phyloP scores from a whole-genome alignment of 2,888 invertebrate genomes.

The Drosophila paranaensis region DNA sequence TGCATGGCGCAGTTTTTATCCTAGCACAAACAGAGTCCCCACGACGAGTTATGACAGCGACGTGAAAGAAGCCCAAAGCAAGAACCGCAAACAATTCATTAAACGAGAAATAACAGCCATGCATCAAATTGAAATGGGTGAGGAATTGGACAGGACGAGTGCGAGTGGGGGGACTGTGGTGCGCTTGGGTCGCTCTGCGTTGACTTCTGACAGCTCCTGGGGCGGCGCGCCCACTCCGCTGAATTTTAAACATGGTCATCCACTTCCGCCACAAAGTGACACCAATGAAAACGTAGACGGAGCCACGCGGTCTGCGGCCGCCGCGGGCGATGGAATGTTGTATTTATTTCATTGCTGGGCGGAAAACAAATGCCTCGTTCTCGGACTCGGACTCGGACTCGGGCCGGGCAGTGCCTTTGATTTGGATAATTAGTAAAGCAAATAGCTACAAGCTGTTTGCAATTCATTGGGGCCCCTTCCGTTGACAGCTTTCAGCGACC shows the following conservation, averaged over 20 bases:
- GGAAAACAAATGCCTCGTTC: slow-evolving; percentile 55
- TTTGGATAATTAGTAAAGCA: slow-evolving; percentile 81
- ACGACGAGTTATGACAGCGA: slow-evolving; percentile 53
- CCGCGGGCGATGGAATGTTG: slow-evolving; percentile 71
- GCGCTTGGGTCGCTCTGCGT: slow-evolving; percentile 27
- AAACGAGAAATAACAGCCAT: slow-evolving; percentile 69
- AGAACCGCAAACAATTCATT: slow-evolving; percentile 79
- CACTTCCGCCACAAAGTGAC: slow-evolving; percentile 84
- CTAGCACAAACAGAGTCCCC: slow-evolving; percentile 46
- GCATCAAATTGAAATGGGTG: slow-evolving; percentile 59
- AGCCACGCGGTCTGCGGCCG: slow-evolving; percentile 50
- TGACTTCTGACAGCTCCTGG: slow-evolving; percentile 66
- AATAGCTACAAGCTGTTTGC: slow-evolving; percentile 82
- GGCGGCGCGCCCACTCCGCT: slow-evolving; percentile 26
- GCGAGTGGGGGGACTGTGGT: neutral
- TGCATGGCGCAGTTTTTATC: slow-evolving; percentile 64
- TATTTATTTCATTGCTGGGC: slow-evolving; percentile 74
- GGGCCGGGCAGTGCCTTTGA: slow-evolving; percentile 58
- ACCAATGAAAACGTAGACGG: slow-evolving; percentile 69
- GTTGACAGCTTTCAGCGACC: slow-evolving; percentile 49
- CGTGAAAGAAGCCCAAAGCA: slow-evolving; percentile 49
- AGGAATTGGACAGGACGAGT: slow-evolving; percentile 10
- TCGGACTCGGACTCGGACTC: no score
- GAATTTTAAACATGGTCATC: slow-evolving; percentile 80
- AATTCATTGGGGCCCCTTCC: slow-evolving; percentile 54